Base-by-base conservation (phyloP, 2,797 vertebrate species). In the Pangasius larnaudii region DNA sequence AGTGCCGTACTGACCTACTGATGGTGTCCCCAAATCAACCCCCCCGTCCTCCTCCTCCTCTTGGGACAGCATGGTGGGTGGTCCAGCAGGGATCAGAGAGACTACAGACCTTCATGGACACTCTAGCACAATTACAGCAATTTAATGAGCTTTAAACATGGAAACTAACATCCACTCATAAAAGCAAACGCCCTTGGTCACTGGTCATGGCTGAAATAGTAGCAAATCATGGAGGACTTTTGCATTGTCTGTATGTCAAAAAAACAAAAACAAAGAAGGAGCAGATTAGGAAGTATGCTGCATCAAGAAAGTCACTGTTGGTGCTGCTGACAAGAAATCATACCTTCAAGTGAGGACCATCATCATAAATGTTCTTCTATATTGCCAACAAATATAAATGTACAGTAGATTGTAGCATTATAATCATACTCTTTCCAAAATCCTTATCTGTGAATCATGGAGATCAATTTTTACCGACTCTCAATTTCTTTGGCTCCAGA, bases 1-100 rank as follows among this genome's bases (percentile, higher is more conserved):
- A 80, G 65, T 53, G 91, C 91, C 72, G 88, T 91, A 91, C 89
- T 91, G 89, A 92, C 86, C 84, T 91, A 89, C 91, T 89, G 93
- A 89, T 89, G 87, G 90, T 92, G 91, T 89, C 59, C 59, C 84
- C n/a, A 83, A 83, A 65, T 3, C 74, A 51, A 22, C 36, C 11
- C 30, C 30, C 49, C 7, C 27, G 19, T 4, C 72, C 42, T 16
- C 16, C 18, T 3, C 46, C 75, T 71, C 51, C 53, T 18, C 5
- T 63, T 65, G 53, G 88, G 69, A 87, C 77, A 72, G 30, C 90
- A 74, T 59, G 61, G 90, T 92, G 92, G 90, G 92, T 92, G 92
- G 92, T 90, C 92, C 86, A 8, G 65, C 53, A 56, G 69, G 59
- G 79, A 71, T n/a, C 33, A 78, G 83, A 77, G 78, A 80, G n/a